phyloP scores from a whole-genome alignment of 2,888 invertebrate genomes.

The Trissonchulus latispiculum region DNA sequence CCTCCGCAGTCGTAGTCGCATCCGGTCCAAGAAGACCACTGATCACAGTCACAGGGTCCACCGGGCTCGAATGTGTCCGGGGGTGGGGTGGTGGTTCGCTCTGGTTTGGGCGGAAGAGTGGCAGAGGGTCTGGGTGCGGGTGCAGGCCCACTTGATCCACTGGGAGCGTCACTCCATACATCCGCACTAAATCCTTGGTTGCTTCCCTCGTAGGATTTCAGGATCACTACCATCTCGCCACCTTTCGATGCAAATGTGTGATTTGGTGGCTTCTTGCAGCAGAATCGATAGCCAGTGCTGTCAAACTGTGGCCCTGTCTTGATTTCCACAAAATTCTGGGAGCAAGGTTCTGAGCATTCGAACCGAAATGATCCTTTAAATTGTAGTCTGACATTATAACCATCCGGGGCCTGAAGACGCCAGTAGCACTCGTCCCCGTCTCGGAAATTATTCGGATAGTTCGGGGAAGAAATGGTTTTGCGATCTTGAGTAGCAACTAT shows the following conservation, averaged over 20 bases:
- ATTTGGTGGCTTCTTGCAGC: conserved; percentile 34
- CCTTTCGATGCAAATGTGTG: conserved; percentile 32
- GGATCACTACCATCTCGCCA: conserved; percentile 36
- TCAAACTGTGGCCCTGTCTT: conserved; percentile 32
- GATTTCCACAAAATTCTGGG: conserved; percentile 39
- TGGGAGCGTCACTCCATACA: background rate
- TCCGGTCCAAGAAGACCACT: conserved; percentile 35
- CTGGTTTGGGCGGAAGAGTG: background rate
- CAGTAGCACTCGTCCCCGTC: conserved; percentile 35
- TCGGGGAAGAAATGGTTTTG: background rate
- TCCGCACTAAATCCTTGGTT: background rate
- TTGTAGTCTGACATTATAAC: conserved; percentile 30
- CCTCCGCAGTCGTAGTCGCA: conserved; percentile 41
- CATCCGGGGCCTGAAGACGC: conserved; percentile 33
- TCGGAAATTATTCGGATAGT: conserved; percentile 26
- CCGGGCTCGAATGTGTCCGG: background rate
- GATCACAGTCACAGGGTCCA: conserved; percentile 32
- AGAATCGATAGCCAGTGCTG: conserved; percentile 39
- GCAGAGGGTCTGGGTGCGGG: background rate
- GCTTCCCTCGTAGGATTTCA: conserved; percentile 29
- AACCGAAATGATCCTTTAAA: conserved; percentile 35
- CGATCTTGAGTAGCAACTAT: conserved; percentile 3
- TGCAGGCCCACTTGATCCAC: background rate
- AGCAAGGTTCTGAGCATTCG: conserved; percentile 39
- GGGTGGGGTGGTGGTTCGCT: background rate